A percentile compares a stretch with the other conserved stretches of the same genome.
These are phyloP conservation scores for Gallirallus australis DNA, from an alignment of 2,797 vertebrate genomes.

Conservation along the genomic window DNA sequence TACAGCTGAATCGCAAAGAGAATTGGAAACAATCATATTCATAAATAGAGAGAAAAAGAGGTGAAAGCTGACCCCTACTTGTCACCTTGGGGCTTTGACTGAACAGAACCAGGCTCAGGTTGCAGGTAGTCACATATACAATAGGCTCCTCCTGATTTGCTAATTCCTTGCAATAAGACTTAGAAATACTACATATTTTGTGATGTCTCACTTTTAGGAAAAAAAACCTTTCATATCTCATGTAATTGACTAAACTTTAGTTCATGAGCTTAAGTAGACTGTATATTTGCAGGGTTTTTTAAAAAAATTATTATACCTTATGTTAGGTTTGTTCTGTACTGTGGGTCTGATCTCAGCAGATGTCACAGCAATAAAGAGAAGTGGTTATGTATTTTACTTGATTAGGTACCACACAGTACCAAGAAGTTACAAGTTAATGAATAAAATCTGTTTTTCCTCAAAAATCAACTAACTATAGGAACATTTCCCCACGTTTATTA, in stretches of 20 bases:
- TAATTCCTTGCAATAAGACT: constrained; percentile 8
- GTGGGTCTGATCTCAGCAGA: constrained; percentile 44
- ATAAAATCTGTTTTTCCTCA: constrained; percentile 33
- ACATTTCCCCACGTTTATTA: constrained; percentile 10
- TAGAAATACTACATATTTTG: constrained; percentile 42
- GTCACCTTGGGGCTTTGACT: neutral
- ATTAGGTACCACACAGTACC: neutral
- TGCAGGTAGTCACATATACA: neutral
- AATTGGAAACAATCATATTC: neutral
- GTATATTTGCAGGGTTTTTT: constrained; percentile 19
- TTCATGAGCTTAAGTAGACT: constrained; percentile 13
- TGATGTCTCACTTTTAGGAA: constrained; percentile 46
- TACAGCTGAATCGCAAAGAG: neutral
- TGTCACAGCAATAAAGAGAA: too few species aligned
- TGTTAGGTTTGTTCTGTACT: constrained; percentile 52
- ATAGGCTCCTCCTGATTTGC: neutral
- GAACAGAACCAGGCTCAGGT: neutral
- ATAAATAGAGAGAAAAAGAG: neutral
- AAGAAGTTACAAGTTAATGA: neutral
- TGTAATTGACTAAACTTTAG: constrained; percentile 54
- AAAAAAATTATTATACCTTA: neutral
- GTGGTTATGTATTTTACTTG: constrained; percentile 17
- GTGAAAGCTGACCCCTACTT: neutral
- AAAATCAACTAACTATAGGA: constrained; percentile 31
- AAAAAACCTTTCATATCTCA: constrained; percentile 46